A percentile compares a stretch with the other conserved stretches of the same genome.
phyloP scores from a whole-genome alignment of 2,113 vertebrate genomes.

The Clarias magur region DNA sequence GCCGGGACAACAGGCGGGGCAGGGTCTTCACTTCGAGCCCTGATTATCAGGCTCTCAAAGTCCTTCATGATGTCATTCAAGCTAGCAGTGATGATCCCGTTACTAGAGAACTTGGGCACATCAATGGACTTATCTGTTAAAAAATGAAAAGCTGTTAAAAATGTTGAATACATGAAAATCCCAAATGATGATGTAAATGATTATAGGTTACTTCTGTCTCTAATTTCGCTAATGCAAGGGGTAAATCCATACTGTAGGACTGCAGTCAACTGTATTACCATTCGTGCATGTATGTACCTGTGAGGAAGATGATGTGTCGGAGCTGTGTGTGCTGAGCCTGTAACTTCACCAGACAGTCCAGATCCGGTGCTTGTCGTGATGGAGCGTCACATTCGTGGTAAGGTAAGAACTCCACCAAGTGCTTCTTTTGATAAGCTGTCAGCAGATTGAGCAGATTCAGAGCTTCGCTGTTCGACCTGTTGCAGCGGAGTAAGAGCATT shows the following conservation, averaged over 20 bases:
- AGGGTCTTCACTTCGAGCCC: slow-evolving; percentile 74
- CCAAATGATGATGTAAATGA: neutral
- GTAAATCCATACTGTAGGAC: neutral
- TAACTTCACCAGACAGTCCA: slow-evolving; percentile 90
- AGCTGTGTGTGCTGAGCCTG: slow-evolving; percentile 92
- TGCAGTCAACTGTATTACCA: neutral
- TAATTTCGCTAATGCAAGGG: neutral
- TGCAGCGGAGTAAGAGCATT: slow-evolving; percentile 2
- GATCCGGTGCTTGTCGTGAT: slow-evolving; percentile 85
- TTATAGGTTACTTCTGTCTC: neutral
- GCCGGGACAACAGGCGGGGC: slow-evolving; percentile 69
- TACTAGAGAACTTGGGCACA: slow-evolving; percentile 78
- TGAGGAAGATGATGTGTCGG: slow-evolving; percentile 89
- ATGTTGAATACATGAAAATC: neutral
- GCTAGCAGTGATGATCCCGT: slow-evolving; percentile 86
- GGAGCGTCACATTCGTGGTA: slow-evolving; percentile 93
- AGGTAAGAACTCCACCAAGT: slow-evolving; percentile 92
- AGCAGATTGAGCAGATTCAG: slow-evolving; percentile 84
- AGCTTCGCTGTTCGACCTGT: slow-evolving; percentile 85
- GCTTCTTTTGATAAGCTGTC: slow-evolving; percentile 88
- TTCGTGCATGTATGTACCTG: slow-evolving; percentile 71
- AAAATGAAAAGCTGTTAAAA: neutral
- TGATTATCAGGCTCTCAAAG: slow-evolving; percentile 85
- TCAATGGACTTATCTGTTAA: slow-evolving; percentile 82
- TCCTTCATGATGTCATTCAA: slow-evolving; percentile 86